Conservation (phyloP, 1,140 invertebrate species). For the Sarcophaga peregrina region DNA sequence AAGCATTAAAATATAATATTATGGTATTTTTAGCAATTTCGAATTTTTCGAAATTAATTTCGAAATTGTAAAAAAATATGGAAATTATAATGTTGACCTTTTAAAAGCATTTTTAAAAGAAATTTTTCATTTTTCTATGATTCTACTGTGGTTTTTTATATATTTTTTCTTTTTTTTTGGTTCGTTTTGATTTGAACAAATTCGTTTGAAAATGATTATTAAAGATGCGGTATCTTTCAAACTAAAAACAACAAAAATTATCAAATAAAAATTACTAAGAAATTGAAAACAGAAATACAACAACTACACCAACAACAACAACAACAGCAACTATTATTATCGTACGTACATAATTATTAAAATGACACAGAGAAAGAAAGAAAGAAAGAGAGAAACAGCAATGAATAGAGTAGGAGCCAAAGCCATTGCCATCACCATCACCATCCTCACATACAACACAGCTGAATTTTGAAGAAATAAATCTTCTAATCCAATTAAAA, state of each 20-base stretch:
- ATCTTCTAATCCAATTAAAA: slow-evolving; percentile 40
- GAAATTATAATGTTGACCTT: too few relatives aligned
- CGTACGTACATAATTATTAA: not conserved
- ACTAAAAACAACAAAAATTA: slow-evolving; percentile 19
- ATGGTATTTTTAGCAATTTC: too few relatives aligned
- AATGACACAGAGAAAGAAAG: not conserved
- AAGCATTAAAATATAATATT: too few relatives aligned
- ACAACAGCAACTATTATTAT: not conserved
- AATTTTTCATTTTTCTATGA: too few relatives aligned
- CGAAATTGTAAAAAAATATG: too few relatives aligned
- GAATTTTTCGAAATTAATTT: too few relatives aligned
- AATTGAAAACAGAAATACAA: slow-evolving; percentile 18
- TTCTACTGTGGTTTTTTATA: not conserved
- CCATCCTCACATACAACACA: slow-evolving; percentile 9
- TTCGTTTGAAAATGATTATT: slow-evolving; percentile 38
- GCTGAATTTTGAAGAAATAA: slow-evolving; percentile 35
- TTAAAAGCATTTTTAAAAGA: too few relatives aligned
- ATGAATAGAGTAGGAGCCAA: not conserved
- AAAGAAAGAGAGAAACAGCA: not conserved
- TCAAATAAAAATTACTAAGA: slow-evolving; percentile 30
- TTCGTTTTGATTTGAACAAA: slow-evolving; percentile 6
- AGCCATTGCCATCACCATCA: slow-evolving; percentile 15
- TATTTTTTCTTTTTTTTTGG: slow-evolving; percentile 9
- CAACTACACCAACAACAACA: not conserved
- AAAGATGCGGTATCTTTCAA: slow-evolving; percentile 39